Conservation (phyloP, 2,113 vertebrate species). For the Parotia lawesii region DNA sequence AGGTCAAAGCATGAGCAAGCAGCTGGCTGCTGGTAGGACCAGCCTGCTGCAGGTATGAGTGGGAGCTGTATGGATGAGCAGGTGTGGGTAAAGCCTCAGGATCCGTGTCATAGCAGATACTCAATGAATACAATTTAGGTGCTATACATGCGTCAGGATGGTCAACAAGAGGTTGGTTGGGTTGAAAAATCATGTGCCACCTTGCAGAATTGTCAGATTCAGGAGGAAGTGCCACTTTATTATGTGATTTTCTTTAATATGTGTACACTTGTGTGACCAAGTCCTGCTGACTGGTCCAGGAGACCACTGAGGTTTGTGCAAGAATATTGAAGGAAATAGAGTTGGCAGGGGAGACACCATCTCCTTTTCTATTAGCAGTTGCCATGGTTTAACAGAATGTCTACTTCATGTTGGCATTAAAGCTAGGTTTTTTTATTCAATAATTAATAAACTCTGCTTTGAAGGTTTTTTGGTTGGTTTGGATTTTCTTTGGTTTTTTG, state of each 20-base stretch:
- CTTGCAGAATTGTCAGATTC: neutral
- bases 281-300: neutral
- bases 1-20: rapidly evolving
- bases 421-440: neutral
- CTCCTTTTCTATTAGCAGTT: neutral
- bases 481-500: neutral
- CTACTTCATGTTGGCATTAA: neutral
- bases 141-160: neutral
- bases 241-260: neutral
- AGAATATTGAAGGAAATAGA: neutral
- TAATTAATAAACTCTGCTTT: neutral
- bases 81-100: neutral
- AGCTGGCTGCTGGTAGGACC: neutral
- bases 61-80: neutral
- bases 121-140: neutral
- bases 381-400: neutral
- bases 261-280: neutral
- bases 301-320: neutral
- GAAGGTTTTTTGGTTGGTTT: neutral
- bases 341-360: neutral
- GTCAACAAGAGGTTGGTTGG: neutral
- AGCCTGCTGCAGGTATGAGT: neutral
- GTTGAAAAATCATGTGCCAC: neutral
- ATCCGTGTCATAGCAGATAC: neutral
- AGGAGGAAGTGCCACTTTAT: neutral